Conservation (phyloP, 2,113 vertebrate species). For the Erinaceus europaeus region DNA sequence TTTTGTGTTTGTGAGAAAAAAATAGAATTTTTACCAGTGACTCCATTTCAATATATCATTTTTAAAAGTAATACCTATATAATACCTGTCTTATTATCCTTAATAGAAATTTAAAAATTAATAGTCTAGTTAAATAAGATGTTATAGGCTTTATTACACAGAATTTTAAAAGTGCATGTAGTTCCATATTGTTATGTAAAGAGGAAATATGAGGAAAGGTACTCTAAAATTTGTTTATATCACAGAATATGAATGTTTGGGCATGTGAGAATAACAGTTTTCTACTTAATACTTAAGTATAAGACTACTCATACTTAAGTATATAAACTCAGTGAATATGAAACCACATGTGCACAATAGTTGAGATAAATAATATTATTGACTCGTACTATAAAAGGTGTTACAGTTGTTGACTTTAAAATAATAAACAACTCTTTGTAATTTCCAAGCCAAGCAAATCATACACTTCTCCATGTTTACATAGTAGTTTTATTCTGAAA, state of each 20-base stretch:
- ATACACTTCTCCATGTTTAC: background rate
- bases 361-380: background rate
- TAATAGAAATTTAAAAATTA: slow-evolving; percentile 12
- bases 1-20: background rate
- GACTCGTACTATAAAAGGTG: background rate
- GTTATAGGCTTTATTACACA: background rate
- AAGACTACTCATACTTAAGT: background rate
- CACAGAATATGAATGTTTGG: background rate
- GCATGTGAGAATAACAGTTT: no score
- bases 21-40: background rate
- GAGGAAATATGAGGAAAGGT: background rate
- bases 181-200: background rate
- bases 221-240: background rate
- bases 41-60: background rate
- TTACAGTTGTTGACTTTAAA: background rate
- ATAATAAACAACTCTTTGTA: background rate
- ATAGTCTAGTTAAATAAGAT: background rate
- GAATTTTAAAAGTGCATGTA: background rate
- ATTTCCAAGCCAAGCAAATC: slow-evolving; percentile 9
- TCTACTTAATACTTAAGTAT: background rate
- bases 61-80: background rate
- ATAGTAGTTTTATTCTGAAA: background rate
- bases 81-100: background rate
- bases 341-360: background rate
- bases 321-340: background rate